Conservation (phyloP, 2,113 vertebrate genomes). For the Canis aureus region DNA sequence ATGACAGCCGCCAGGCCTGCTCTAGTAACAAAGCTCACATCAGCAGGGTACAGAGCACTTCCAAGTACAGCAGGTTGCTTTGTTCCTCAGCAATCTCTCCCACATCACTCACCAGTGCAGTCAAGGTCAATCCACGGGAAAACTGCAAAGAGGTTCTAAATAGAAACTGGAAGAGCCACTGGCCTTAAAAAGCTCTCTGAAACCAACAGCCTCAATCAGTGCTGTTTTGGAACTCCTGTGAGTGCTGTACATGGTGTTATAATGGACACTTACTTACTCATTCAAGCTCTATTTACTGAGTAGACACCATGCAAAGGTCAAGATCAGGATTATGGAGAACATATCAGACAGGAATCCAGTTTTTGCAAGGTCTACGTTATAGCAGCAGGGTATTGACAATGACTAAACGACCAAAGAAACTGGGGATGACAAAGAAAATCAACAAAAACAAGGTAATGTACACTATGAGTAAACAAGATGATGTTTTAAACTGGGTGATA, state of each 20-base stretch:
- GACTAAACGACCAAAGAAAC: neutral
- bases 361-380: neutral
- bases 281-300: neutral
- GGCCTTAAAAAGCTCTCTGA: neutral
- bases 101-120: neutral
- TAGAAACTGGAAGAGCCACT: neutral
- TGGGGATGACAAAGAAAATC: neutral
- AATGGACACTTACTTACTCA: neutral
- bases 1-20: neutral
- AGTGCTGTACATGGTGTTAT: neutral
- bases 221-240: neutral
- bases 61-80: neutral
- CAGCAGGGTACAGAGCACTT: neutral
- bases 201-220: neutral
- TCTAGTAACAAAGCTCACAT: neutral
- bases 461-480: neutral
- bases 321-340: neutral
- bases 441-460: neutral
- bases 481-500: neutral
- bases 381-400: neutral
- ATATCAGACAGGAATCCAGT: neutral
- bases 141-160: neutral
- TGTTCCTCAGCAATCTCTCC: neutral
- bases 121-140: neutral
- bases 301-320: neutral